phyloP scores from a whole-genome alignment of 2,888 invertebrate species.

The Glyphotaelius pellucidus region DNA sequence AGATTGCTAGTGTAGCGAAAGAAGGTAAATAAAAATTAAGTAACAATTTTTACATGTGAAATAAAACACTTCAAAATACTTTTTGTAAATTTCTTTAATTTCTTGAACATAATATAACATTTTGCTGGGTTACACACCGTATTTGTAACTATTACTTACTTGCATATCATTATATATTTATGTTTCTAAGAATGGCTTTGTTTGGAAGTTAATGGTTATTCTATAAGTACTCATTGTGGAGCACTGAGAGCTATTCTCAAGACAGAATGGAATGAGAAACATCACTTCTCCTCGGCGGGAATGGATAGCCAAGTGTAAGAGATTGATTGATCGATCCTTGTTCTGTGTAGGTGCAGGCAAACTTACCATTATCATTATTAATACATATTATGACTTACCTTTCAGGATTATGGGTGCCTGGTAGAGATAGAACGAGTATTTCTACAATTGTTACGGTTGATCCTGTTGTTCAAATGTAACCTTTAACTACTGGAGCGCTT shows the following conservation, averaged over 20 bases:
- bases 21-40: too few species aligned
- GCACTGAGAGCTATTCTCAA: not conserved
- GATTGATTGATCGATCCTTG: constrained; percentile 20
- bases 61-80: too few species aligned
- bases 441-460: not conserved
- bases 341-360: not conserved
- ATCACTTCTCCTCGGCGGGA: not conserved
- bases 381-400: not conserved
- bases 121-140: too few species aligned
- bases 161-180: too few species aligned
- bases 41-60: too few species aligned
- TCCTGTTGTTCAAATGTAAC: not conserved
- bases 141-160: too few species aligned
- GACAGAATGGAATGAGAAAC: not conserved
- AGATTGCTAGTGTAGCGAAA: too few species aligned
- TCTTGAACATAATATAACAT: too few species aligned
- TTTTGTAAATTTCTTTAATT: too few species aligned
- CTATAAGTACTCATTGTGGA: constrained; percentile 3
- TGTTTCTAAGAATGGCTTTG: not conserved
- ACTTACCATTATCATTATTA: not conserved
- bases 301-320: not conserved
- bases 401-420: not conserved
- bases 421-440: not conserved
- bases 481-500: too few species aligned
- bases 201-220: not conserved